Conservation (phyloP, 2,888 invertebrate species). For the Tillus elongatus region DNA sequence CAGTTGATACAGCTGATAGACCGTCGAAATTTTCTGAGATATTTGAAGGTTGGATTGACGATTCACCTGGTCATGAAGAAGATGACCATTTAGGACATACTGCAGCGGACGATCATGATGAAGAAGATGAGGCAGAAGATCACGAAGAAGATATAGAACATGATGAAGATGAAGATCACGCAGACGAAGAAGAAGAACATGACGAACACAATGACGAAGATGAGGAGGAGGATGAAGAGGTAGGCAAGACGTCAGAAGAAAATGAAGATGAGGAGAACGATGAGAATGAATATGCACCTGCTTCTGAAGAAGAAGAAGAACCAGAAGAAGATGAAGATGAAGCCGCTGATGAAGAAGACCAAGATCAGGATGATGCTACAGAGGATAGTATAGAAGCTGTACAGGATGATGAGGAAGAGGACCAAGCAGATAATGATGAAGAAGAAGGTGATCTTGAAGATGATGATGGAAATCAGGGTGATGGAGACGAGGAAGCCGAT, state of each 20-base stretch:
- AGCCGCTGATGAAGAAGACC: slow-evolving; percentile 32
- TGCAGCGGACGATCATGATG: slow-evolving; percentile 47
- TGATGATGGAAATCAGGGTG: slow-evolving; percentile 29
- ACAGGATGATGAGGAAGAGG: slow-evolving; percentile 17
- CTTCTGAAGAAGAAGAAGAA: slow-evolving; percentile 27
- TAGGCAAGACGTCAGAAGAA: slow-evolving; percentile 11
- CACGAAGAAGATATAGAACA: slow-evolving; percentile 29
- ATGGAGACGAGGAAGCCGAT: slow-evolving; percentile 33
- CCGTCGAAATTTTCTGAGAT: slow-evolving; percentile 66
- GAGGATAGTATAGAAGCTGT: slow-evolving; percentile 33
- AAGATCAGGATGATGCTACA: slow-evolving; percentile 34
- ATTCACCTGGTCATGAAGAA: slow-evolving; percentile 39
- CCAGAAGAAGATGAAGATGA: slow-evolving; percentile 30
- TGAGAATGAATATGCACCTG: slow-evolving; percentile 17
- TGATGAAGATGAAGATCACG: slow-evolving; percentile 26
- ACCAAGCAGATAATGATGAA: slow-evolving; percentile 17
- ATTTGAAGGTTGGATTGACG: slow-evolving; percentile 72
- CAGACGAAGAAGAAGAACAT: slow-evolving; percentile 25
- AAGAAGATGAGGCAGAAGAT: slow-evolving; percentile 44
- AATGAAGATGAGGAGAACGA: slow-evolving; percentile 23
- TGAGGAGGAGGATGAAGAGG: slow-evolving; percentile 21
- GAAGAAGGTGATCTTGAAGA: slow-evolving; percentile 24
- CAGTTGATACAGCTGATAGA: slow-evolving; percentile 51
- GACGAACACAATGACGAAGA: slow-evolving; percentile 21
- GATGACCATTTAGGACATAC: slow-evolving; percentile 27